Conservation (phyloP, 2,888 invertebrate genomes). For the Agrotis exclamationis region DNA sequence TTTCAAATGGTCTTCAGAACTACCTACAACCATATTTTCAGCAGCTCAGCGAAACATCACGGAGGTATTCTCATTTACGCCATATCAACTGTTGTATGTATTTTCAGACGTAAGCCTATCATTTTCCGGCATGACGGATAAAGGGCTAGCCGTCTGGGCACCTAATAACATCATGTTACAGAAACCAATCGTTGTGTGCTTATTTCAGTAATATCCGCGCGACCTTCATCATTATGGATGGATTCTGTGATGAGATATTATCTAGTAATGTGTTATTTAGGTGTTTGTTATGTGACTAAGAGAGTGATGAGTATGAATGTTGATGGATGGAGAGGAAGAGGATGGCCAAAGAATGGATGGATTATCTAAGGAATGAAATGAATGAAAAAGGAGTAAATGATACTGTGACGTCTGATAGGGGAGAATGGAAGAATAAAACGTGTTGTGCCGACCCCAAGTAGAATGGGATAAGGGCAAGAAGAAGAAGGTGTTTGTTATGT, state of each 20-base stretch:
- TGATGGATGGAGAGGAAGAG: too few species aligned
- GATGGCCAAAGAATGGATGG: too few species aligned
- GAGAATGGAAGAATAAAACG: too few species aligned
- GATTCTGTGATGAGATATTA: conserved; percentile 26
- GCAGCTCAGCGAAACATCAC: conserved; percentile 1
- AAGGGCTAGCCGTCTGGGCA: conserved; percentile 20
- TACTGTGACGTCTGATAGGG: too few species aligned
- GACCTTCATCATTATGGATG: conserved; percentile 20
- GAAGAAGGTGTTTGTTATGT: neutral
- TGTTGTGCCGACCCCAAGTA: too few species aligned
- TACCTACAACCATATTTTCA: neutral
- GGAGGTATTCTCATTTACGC: conserved; percentile 11
- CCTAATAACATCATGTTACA: conserved; percentile 36
- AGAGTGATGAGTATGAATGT: too few species aligned
- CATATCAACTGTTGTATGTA: conserved; percentile 19
- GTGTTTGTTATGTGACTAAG: neutral
- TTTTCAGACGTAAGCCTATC: conserved; percentile 32
- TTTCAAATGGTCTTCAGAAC: too few species aligned
- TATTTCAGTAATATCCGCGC: conserved; percentile 29
- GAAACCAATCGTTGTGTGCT: conserved; percentile 37
- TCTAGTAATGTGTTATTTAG: neutral
- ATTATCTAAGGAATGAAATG: too few species aligned
- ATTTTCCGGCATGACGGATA: conserved; percentile 42
- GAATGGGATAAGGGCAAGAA: too few species aligned
- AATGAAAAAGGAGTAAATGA: too few species aligned